Base-by-base conservation (phyloP, 2,797 vertebrate genomes). In the Pangasius sanitwongsei region DNA sequence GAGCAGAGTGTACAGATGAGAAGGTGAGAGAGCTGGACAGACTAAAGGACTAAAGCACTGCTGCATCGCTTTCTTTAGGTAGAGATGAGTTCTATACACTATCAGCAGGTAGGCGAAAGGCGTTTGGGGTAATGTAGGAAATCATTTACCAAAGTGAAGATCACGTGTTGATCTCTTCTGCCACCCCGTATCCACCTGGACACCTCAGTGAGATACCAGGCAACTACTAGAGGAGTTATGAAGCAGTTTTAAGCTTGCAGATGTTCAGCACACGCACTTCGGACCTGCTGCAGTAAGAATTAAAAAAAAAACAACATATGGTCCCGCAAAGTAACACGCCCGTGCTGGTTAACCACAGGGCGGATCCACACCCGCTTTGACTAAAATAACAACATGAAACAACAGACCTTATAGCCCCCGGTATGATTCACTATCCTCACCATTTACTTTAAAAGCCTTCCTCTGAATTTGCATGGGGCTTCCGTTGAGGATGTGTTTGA, bases 311-410 rank as follows among this genome's bases (percentile, higher is more conserved):
- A 72, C 44, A 34, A 59, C 86, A 63, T 72, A 82, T 34, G n/a
- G 65, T 69, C 48, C 67, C 6, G 28, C 48, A 86, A 86, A 82
- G 78, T 74, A 53, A 87, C 87, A 87, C 85, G 55, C 90, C 87
- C 86, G 18, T 77, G 90, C 92, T 95, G 95, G 96, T 95, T 93
- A 86, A 94, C 96, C 95, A 94, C 95, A 96, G 95, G 96, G 96
- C 44, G 96, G 95, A 92, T 92, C 48, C 94, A 37, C 89, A 89
- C 90, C 75, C 90, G 59, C 89, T 91, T 75, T 88, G 93, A 93
- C 92, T 93, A 92, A 95, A 94, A 92, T 92, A 91, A 91, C 92
- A 89, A 91, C 86, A 90, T 48, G 37, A 48, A 67, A 48, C 23
- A 83, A 48, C 61, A 84, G 41, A n/a, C 28, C 63, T 50, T 50